A percentile compares a stretch with the other conserved stretches of the same genome.
Evolutionary conservation across 2,113 vertebrate species (phyloP).

Genomic region (Oenanthe oenanthe): DNA sequence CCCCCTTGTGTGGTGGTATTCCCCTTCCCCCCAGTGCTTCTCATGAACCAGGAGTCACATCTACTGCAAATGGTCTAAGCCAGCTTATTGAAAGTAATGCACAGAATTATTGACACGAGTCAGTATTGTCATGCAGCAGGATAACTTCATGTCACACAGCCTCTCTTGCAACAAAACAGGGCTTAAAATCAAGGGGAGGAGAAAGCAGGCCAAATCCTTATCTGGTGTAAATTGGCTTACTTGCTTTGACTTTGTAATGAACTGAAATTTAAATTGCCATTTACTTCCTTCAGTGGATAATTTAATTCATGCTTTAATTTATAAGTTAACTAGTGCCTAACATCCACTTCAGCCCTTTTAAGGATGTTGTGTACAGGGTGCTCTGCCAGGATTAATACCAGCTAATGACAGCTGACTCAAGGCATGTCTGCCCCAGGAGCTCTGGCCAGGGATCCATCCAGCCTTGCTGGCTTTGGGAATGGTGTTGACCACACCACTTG

Average conservation of each 20-base stretch:
- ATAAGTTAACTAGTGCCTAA: slow-evolving; percentile 27
- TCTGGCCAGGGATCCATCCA: background rate
- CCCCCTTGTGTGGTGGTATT: background rate
- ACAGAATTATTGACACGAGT: background rate
- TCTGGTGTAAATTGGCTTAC: background rate
- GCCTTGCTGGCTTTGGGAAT: background rate
- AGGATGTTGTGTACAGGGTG: background rate
- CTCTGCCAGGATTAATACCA: slow-evolving; percentile 9
- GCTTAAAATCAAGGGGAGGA: background rate
- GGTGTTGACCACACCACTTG: background rate
- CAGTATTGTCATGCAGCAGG: background rate
- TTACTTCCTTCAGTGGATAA: slow-evolving; percentile 26
- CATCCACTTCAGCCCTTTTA: slow-evolving; percentile 10
- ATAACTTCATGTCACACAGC: background rate
- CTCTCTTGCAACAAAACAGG: background rate
- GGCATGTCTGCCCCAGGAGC: rapidly evolving
- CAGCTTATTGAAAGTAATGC: background rate
- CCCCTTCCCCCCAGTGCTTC: background rate
- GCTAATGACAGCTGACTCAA: background rate
- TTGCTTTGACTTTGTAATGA: background rate
- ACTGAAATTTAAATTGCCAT: slow-evolving; percentile 4
- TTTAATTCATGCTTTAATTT: slow-evolving; percentile 41
- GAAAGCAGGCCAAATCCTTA: background rate
- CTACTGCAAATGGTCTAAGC: background rate
- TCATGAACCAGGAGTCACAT: background rate